Conservation (phyloP, 2,797 vertebrate species). For the Margarornis squamiger region DNA sequence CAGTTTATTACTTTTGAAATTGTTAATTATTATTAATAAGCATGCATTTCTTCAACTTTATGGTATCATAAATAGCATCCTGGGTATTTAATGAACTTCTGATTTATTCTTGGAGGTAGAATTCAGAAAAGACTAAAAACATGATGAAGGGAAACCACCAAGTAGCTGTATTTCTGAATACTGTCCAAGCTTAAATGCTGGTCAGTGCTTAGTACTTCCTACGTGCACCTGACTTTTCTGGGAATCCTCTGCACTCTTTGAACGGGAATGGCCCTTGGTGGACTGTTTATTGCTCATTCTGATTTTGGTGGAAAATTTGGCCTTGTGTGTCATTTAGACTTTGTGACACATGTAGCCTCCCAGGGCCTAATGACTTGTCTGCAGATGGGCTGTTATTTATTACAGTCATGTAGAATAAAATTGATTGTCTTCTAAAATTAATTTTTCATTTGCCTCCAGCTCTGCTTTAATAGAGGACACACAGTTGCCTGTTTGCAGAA, state of each 20-base stretch:
- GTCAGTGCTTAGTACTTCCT: not conserved
- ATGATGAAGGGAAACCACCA: not conserved
- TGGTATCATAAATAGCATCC: not conserved
- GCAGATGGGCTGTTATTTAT: constrained; percentile 90
- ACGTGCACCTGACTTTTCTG: constrained; percentile 10
- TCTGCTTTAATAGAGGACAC: constrained; percentile 88
- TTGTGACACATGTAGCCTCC: constrained; percentile 83
- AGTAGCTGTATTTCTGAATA: not conserved
- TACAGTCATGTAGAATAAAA: constrained; percentile 91
- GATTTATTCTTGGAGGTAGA: not conserved
- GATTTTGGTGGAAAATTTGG: constrained; percentile 69
- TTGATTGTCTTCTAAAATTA: constrained; percentile 94
- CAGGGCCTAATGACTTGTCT: constrained; percentile 86
- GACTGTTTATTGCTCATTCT: constrained; percentile 60
- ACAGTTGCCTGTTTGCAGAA: constrained; percentile 85
- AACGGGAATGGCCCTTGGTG: constrained; percentile 40
- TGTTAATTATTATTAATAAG: not conserved
- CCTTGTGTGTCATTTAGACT: constrained; percentile 83
- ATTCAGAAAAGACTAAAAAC: not conserved
- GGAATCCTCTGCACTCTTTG: constrained; percentile 24
- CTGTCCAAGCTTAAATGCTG: not conserved
- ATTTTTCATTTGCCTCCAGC: constrained; percentile 90
- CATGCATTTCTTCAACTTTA: not conserved
- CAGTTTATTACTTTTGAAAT: not conserved
- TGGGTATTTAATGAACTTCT: not conserved